These are phyloP conservation scores for Listrodromus nycthemerus DNA, from an alignment of 2,888 invertebrate genomes.

Conservation along the genomic window DNA sequence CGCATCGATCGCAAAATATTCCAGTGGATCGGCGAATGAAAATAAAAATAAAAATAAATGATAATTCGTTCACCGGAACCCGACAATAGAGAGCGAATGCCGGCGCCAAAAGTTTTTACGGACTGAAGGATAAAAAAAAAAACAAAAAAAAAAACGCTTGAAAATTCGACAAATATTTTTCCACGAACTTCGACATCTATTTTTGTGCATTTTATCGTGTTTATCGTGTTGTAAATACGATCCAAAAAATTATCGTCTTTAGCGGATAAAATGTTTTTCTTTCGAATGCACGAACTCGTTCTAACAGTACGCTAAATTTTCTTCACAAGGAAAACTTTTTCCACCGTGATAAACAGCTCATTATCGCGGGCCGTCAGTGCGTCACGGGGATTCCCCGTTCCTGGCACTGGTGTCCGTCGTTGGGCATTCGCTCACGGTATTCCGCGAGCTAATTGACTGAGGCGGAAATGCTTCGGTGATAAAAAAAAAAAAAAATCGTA, in stretches of 20 bases:
- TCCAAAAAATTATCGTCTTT: too few species aligned
- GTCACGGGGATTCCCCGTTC: conserved; percentile 38
- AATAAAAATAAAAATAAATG: conserved; percentile 18
- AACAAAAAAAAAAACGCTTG: too few species aligned
- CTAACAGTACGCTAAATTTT: background rate
- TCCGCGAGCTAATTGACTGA: conserved; percentile 45
- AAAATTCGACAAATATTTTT: too few species aligned
- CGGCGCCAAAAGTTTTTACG: too few species aligned
- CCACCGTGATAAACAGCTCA: background rate
- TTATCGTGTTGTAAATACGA: too few species aligned
- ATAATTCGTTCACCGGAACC: conserved; percentile 26
- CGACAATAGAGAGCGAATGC: too few species aligned
- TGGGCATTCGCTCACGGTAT: conserved; percentile 34
- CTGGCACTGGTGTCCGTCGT: conserved; percentile 33
- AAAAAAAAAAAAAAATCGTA: conserved; percentile 4
- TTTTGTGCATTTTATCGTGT: too few species aligned
- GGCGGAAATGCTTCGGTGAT: conserved; percentile 62
- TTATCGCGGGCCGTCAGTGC: background rate
- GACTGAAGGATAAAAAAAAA: too few species aligned
- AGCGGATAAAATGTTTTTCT: too few species aligned
- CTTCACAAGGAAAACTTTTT: background rate
- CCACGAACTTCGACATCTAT: too few species aligned
- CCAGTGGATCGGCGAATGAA: conserved; percentile 7
- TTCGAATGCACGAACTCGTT: too few species aligned
- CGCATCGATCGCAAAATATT: conserved; percentile 57